phyloP scores from a whole-genome alignment of 2,888 invertebrate genomes.

The Pachydiplax longipennis region DNA sequence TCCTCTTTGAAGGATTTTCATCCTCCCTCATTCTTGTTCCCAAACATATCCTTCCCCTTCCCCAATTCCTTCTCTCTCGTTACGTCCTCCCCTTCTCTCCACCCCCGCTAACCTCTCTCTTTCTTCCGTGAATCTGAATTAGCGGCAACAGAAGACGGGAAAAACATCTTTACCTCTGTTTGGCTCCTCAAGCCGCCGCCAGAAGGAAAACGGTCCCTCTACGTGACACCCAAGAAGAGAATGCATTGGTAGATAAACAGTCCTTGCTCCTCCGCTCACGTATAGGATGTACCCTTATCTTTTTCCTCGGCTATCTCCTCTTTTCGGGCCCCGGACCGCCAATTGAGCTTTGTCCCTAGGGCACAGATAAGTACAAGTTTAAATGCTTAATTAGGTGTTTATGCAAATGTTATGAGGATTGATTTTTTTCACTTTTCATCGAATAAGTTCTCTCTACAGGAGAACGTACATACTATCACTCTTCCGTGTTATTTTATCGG shows the following conservation, averaged over 20 bases:
- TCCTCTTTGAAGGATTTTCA: neutral
- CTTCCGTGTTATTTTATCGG: too few relatives aligned
- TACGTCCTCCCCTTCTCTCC: neutral
- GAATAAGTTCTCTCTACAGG: too few relatives aligned
- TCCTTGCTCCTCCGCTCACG: neutral
- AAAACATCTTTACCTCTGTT: neutral
- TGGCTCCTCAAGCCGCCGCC: neutral
- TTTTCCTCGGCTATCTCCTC: neutral
- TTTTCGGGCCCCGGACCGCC: neutral
- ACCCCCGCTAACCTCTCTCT: neutral
- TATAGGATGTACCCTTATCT: neutral
- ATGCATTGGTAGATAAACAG: slow-evolving; percentile 13
- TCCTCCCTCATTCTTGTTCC: neutral
- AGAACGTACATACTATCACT: too few relatives aligned
- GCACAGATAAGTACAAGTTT: neutral
- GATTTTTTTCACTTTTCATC: neutral
- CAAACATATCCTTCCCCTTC: neutral
- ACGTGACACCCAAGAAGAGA: neutral
- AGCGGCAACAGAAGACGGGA: neutral
- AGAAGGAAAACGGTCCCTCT: neutral
- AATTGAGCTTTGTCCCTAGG: neutral
- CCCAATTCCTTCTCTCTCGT: neutral
- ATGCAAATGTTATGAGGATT: too few relatives aligned
- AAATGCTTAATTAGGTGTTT: neutral
- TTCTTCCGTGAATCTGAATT: slow-evolving; percentile 36